Percentiles rank a stretch among this genome's conserved stretches.
Conservation (phyloP, 2,888 invertebrate species). For the Orthosia incerta region DNA sequence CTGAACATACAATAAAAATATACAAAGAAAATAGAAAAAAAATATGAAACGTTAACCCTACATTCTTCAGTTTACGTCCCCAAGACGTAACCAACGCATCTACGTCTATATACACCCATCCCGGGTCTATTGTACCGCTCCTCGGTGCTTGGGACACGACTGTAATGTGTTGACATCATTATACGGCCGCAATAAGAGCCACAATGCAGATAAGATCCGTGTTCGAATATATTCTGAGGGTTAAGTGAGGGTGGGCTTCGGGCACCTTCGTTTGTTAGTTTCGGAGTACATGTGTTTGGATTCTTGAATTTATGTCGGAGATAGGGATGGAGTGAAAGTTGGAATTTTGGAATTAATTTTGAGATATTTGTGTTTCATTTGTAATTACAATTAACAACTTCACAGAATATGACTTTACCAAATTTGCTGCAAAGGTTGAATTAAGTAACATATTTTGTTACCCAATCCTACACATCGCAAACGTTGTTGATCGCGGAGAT, state of each 20-base stretch:
- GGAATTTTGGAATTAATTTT: slow-evolving; percentile 17
- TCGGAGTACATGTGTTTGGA: slow-evolving; percentile 58
- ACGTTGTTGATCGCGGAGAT: background rate
- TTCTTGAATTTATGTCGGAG: slow-evolving; percentile 46
- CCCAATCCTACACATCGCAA: background rate
- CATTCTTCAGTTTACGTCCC: slow-evolving; percentile 22
- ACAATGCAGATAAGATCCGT: slow-evolving; percentile 85
- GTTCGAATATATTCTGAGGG: slow-evolving; percentile 76
- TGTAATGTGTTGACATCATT: slow-evolving; percentile 85
- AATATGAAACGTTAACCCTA: slow-evolving; percentile 34
- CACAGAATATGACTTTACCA: background rate
- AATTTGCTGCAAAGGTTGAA: too few relatives aligned
- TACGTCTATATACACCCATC: slow-evolving; percentile 55
- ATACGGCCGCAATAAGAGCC: slow-evolving; percentile 82
- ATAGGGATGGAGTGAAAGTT: slow-evolving; percentile 5
- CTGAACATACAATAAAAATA: background rate
- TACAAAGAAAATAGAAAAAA: background rate
- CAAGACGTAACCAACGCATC: slow-evolving; percentile 30
- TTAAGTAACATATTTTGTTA: background rate
- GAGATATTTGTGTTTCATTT: too few relatives aligned
- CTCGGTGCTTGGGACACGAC: slow-evolving; percentile 67
- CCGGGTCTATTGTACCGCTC: slow-evolving; percentile 66
- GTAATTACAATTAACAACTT: background rate
- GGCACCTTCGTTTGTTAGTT: slow-evolving; percentile 68
- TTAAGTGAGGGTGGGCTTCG: slow-evolving; percentile 65